These are phyloP conservation scores for Scomber scombrus DNA, from an alignment of 2,113 vertebrate genomes.

Conservation along the genomic window DNA sequence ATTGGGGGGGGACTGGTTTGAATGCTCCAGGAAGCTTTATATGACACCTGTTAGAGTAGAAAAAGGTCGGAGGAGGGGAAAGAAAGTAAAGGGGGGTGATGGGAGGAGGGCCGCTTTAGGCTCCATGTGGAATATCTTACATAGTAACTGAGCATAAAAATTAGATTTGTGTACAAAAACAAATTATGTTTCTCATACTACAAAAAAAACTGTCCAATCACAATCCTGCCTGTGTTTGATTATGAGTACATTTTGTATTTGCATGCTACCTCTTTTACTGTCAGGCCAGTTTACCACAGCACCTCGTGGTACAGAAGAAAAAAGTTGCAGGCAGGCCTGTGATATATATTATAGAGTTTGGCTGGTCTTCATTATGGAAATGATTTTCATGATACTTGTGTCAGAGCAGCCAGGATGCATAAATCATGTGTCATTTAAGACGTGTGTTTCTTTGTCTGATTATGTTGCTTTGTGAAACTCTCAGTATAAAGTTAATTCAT, in stretches of 20 bases:
- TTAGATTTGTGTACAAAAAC: slow-evolving; percentile 8
- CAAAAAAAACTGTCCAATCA: neutral
- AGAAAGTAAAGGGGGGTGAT: neutral
- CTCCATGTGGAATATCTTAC: slow-evolving; percentile 32
- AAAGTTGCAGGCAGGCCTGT: neutral
- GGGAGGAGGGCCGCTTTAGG: slow-evolving; percentile 3
- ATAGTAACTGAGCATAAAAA: slow-evolving; percentile 7
- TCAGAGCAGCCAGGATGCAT: neutral
- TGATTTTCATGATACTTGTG: neutral
- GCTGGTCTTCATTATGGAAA: no score
- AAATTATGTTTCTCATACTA: slow-evolving; percentile 24
- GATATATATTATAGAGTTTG: neutral
- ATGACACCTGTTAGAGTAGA: slow-evolving; percentile 50
- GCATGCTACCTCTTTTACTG: slow-evolving; percentile 21
- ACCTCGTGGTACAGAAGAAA: neutral
- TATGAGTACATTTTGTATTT: slow-evolving; percentile 3
- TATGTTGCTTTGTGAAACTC: no score
- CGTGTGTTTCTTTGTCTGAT: neutral
- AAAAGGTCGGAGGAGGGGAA: neutral
- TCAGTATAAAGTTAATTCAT: no score
- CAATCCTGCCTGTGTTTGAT: neutral
- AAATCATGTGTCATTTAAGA: neutral
- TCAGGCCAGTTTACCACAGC: neutral
- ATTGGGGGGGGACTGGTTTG: slow-evolving; percentile 1
- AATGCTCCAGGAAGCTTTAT: slow-evolving; percentile 53